Evolutionary conservation across 2,113 vertebrate species (phyloP).

Genomic region (Brachirus orientalis): DNA sequence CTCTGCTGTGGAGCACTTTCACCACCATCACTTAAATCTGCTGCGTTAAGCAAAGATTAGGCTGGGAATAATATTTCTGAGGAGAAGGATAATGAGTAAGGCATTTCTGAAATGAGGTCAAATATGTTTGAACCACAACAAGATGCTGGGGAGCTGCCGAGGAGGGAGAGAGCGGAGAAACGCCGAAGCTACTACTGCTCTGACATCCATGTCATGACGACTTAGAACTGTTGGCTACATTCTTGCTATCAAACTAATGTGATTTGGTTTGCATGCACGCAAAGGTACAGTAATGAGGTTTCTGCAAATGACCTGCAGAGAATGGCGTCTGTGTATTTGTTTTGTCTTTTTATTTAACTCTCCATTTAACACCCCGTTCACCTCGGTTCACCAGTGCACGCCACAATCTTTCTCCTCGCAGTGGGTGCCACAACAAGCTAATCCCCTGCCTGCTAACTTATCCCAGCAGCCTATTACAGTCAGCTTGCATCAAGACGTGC

Average conservation of each 20-base stretch:
- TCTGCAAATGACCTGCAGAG: conserved; percentile 1
- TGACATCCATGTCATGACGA: too few species aligned
- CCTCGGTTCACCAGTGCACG: conserved; percentile 43
- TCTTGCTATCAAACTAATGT: conserved; percentile 23
- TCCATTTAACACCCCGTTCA: conserved; percentile 39
- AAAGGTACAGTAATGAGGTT: not conserved
- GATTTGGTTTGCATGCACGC: conserved; percentile 24
- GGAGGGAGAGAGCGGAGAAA: too few species aligned
- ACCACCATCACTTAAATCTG: too few species aligned
- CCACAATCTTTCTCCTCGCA: conserved; percentile 53
- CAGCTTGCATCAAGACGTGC: conserved; percentile 37
- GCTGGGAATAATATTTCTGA: too few species aligned
- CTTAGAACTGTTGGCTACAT: not conserved
- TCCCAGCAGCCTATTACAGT: conserved; percentile 61
- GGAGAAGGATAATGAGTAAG: too few species aligned
- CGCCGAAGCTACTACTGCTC: too few species aligned
- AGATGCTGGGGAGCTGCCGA: too few species aligned
- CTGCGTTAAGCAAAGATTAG: too few species aligned
- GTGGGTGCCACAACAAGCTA: conserved; percentile 54
- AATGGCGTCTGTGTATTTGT: not conserved
- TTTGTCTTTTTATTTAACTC: conserved; percentile 51
- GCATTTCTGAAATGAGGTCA: too few species aligned
- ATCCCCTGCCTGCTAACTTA: conserved; percentile 68
- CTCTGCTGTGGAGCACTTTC: too few species aligned
- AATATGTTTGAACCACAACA: too few species aligned